Percentiles rank a stretch among this genome's conserved stretches.
Conservation (phyloP, 2,888 invertebrate genomes). For the Fissipunctia ypsillon region DNA sequence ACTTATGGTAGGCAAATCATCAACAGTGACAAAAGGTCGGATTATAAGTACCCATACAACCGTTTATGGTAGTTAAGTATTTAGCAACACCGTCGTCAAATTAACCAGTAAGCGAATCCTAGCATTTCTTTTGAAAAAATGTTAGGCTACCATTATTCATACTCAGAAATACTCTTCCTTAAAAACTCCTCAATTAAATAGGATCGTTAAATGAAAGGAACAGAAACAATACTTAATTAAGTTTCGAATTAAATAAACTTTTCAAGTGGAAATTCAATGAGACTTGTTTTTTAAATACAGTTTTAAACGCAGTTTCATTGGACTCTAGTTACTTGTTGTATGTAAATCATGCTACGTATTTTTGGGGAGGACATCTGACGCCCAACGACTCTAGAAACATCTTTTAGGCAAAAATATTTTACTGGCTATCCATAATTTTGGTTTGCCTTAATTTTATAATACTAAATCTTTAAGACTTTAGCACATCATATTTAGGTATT, state of each 20-base stretch:
- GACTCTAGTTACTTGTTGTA: constrained; percentile 53
- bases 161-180: constrained; percentile 66
- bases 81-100: not conserved
- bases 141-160: constrained; percentile 13
- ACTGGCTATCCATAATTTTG: too few species aligned
- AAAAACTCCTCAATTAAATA: constrained; percentile 82
- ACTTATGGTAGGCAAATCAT: not conserved
- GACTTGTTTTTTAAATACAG: constrained; percentile 67
- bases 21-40: not conserved
- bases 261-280: constrained; percentile 76
- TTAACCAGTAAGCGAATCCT: not conserved
- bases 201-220: constrained; percentile 81
- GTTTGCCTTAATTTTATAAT: too few species aligned
- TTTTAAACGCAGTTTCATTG: constrained; percentile 63
- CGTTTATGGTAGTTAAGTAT: not conserved
- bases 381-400: not conserved
- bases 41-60: not conserved
- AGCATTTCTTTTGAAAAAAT: not conserved
- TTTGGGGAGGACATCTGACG: constrained; percentile 30
- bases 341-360: constrained; percentile 49
- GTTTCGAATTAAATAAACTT: constrained; percentile 74
- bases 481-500: too few species aligned
- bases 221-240: constrained; percentile 86
- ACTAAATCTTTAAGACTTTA: too few species aligned
- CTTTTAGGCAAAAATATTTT: not conserved